phyloP scores from a whole-genome alignment of 2,797 vertebrate species.

The Atherinosoma microstoma region DNA sequence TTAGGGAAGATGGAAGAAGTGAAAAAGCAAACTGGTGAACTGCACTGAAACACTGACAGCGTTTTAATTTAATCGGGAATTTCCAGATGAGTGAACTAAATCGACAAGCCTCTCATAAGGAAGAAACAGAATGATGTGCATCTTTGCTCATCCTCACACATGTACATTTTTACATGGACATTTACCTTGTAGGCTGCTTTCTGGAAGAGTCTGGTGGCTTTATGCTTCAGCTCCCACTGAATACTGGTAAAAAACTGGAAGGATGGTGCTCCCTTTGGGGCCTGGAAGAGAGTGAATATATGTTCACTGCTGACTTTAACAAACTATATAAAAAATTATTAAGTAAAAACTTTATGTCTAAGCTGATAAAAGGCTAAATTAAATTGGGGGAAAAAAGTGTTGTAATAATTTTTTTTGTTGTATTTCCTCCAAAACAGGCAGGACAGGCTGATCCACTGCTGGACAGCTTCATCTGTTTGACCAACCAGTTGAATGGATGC shows the following conservation, averaged over 20 bases:
- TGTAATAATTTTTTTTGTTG: neutral
- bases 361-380: neutral
- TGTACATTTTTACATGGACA: slow-evolving; percentile 18
- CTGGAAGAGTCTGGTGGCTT: slow-evolving; percentile 85
- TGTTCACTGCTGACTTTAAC: slow-evolving; percentile 18
- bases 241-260: slow-evolving; percentile 84
- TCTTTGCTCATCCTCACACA: slow-evolving; percentile 21
- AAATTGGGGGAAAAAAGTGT: no score
- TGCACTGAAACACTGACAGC: no score
- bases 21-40: no score
- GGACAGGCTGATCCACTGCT: no score
- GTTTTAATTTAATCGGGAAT: no score
- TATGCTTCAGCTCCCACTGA: slow-evolving; percentile 80
- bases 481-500: slow-evolving; percentile 3
- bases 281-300: slow-evolving; percentile 57
- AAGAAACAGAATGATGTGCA: neutral
- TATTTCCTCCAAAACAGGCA: neutral
- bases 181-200: slow-evolving; percentile 90
- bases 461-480: no score
- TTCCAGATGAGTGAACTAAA: no score
- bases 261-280: slow-evolving; percentile 68
- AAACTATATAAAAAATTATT: neutral
- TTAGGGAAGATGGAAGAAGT: no score
- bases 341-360: slow-evolving; percentile 18
- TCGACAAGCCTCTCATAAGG: no score